Conservation (phyloP, 1,140 invertebrate genomes). For the Solen grandis region DNA sequence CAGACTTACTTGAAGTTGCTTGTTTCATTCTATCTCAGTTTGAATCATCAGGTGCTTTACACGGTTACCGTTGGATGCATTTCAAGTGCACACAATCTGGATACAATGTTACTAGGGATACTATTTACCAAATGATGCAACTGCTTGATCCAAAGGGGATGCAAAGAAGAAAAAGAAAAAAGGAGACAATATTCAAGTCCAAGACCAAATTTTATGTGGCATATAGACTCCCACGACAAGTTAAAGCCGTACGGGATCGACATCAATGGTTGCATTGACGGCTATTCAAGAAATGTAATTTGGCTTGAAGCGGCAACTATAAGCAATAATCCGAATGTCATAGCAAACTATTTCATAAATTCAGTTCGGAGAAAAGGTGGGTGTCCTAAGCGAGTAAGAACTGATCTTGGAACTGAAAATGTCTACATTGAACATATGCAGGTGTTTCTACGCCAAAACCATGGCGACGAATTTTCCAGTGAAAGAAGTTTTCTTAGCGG, state of each 20-base stretch:
- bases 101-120: slow-evolving; percentile 8
- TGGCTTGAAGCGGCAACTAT: slow-evolving; percentile 69
- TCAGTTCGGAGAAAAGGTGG: slow-evolving; percentile 40
- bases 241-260: slow-evolving; percentile 74
- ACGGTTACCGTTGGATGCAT: slow-evolving; percentile 57
- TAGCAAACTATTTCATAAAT: slow-evolving; percentile 64
- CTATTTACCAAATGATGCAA: too few relatives aligned
- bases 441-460: too few relatives aligned
- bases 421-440: background rate
- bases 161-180: too few relatives aligned
- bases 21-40: slow-evolving; percentile 24
- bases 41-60: slow-evolving; percentile 38
- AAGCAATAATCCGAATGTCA: too few relatives aligned
- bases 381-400: slow-evolving; percentile 30
- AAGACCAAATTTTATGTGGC: slow-evolving; percentile 74
- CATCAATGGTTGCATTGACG: slow-evolving; percentile 74
- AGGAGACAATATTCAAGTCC: slow-evolving; percentile 58
- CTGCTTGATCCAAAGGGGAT: too few relatives aligned
- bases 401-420: slow-evolving; percentile 58
- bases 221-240: slow-evolving; percentile 76
- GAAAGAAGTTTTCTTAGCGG: too few relatives aligned
- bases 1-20: slow-evolving; percentile 37
- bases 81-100: slow-evolving; percentile 38
- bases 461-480: too few relatives aligned
- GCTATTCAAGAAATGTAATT: slow-evolving; percentile 71